Percentiles rank a stretch among this genome's conserved stretches.
Conservation (phyloP, 2,888 invertebrate species). For the Cabera pusaria region DNA sequence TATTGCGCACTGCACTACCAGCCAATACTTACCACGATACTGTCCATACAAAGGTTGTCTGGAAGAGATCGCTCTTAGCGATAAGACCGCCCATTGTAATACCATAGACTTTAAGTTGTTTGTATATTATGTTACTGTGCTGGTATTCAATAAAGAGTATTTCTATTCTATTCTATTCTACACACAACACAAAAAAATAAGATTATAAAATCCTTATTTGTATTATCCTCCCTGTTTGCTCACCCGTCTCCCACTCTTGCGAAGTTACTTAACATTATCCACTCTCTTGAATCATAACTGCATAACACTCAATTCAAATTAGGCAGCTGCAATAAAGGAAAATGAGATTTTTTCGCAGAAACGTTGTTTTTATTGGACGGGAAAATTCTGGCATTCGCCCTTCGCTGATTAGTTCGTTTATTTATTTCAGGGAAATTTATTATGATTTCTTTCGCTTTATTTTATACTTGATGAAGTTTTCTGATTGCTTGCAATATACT, state of each 20-base stretch:
- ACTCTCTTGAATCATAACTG: slow-evolving; percentile 80
- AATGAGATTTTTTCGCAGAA: slow-evolving; percentile 76
- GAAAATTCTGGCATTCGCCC: slow-evolving; percentile 55
- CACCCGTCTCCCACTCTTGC: slow-evolving; percentile 2
- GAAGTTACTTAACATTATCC: slow-evolving; percentile 75
- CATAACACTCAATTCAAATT: slow-evolving; percentile 82
- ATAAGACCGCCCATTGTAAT: too few species aligned
- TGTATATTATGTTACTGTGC: too few species aligned
- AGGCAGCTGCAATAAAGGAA: slow-evolving; percentile 78
- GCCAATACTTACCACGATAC: too few species aligned
- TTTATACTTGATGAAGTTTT: slow-evolving; percentile 53
- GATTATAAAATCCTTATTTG: too few species aligned
- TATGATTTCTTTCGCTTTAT: slow-evolving; percentile 69
- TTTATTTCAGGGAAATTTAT: slow-evolving; percentile 72
- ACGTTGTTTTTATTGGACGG: slow-evolving; percentile 76
- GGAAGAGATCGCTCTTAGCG: too few species aligned
- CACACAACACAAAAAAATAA: too few species aligned
- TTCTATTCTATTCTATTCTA: too few species aligned
- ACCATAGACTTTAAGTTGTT: too few species aligned
- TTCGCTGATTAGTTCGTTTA: slow-evolving; percentile 76
- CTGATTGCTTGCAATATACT: too few species aligned
- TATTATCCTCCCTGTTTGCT: slow-evolving; percentile 13
- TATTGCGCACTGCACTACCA: too few species aligned
- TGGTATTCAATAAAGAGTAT: too few species aligned
- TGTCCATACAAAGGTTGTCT: too few species aligned